Base-by-base conservation (phyloP, 2,113 vertebrate genomes). In the Pelobates fuscus region DNA sequence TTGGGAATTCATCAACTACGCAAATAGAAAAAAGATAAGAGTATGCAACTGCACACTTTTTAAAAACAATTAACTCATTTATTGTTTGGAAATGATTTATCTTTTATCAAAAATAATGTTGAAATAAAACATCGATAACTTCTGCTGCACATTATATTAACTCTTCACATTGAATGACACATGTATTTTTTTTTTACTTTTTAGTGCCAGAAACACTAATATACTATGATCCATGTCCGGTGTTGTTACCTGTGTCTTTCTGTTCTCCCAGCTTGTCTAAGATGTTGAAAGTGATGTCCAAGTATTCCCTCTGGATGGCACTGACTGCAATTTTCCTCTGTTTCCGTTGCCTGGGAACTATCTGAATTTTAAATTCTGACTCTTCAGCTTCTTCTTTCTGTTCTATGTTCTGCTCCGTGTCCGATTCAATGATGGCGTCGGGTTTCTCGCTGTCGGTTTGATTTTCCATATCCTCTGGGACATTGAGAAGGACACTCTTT, bases 291-390 rank as follows among this genome's bases (percentile, higher is more conserved):
- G 97, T 94, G 82, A 99, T 97, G 82, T 99, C 97, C 66, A 99
- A 88, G 82, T 99, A 99, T 77, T 99, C 97, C 70, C 97, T 96
- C 88, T 99, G 97, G 82, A 99, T 99, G 72, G 96, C 96, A 7
- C 97, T 99, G 73, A 99, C 97, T 0, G 97, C 97, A 26, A 99
- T 99, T 89, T 99, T 99, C 70, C 97, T 93, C 84, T 98, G 93
- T 67, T 99, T 99, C 59, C 95, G 92, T 78, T 98, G 97, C 23
- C 97, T 90, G 55, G 96, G 96, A 57, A 99, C 94, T 21, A 99
- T 99, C 83, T 99, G 97, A 80, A 99, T 99, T 86, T 96, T 98
- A 80, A 99, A 99, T 78, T 98, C 96, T 0, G 96, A 92, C 62
- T 96, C 97, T 12, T 98, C 96, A 0, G 81, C 61, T 7, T 94